Base-by-base conservation (phyloP, 2,888 invertebrate species). In the Polydrusus tereticollis region DNA sequence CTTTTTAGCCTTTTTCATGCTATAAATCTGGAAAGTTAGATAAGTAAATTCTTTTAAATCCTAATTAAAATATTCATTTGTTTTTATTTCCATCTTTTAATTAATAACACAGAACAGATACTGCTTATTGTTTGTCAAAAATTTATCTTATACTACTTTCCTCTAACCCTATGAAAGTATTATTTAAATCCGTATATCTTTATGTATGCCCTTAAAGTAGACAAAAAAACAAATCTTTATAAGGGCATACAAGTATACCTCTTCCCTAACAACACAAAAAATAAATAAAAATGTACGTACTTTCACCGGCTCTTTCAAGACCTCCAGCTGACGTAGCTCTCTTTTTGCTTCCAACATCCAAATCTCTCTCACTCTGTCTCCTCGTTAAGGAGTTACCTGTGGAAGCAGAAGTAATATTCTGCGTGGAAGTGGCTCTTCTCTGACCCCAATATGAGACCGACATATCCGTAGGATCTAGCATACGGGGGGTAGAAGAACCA, bases 401-500 rank as follows among this genome's bases (percentile, higher is more conserved):
- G 85, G 92, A 89, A 86, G 92, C 91, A 69, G 87, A 85, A 89
- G 94, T 94, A 86, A 95, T 94, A 88, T 95, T 95, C 82, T 94
- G 94, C 78, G 94, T 95, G 83, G 95, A 95, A 83, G 95, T 95
- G 79, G 95, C 95, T 86, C 95, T 91, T 86, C 95, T 90, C 84
- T 94, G 92, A 77, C 94, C 93, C 95, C 94, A 95, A 88, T 93
- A 95, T 82, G 91, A 90, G 77, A 92, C 90, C 69, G 91, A 91
- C 78, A 93, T 91, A 84, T 95, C 94, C 74, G 92, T 90, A 66
- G 94, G 94, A 84, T 95, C 94, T 80, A 95, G 88, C 87, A 95
- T 90, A 75, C 96, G 89, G 75, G 96, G 96, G 75, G 95, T 96
- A 78, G 95, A 96, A 80, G 95, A 96, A 72, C 96, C 96, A 87